phyloP scores from a whole-genome alignment of 53 echinoderm and acorn worm species.

The Holothuria scabra region DNA sequence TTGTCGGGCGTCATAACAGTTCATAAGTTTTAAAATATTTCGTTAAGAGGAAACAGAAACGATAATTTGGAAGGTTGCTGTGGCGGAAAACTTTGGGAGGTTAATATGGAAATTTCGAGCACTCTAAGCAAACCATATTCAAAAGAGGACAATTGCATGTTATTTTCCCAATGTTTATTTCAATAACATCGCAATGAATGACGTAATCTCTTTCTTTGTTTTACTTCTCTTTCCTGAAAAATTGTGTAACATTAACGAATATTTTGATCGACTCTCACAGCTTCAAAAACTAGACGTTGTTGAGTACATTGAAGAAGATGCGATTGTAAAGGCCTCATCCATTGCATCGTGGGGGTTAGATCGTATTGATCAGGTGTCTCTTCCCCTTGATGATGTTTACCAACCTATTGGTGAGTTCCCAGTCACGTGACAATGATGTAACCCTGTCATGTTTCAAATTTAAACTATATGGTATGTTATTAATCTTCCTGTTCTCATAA shows the following conservation, averaged over 20 bases:
- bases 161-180: no score
- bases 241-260: neutral
- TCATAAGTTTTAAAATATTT: no score
- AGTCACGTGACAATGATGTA: neutral
- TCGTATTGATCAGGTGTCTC: constrained; percentile 76
- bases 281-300: constrained; percentile 64
- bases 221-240: neutral
- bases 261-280: constrained; percentile 14
- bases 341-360: constrained; percentile 86
- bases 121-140: no score
- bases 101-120: no score
- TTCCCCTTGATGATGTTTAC: constrained; percentile 78
- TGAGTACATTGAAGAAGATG: constrained; percentile 81
- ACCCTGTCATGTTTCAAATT: no score
- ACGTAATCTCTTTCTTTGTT: neutral
- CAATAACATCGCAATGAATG: neutral
- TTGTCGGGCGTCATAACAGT: no score
- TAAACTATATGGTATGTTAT: no score
- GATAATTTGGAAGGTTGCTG: no score
- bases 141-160: no score
- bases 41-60: no score
- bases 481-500: no score
- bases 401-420: constrained; percentile 61
- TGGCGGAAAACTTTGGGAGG: no score
- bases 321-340: constrained; percentile 57